phyloP scores from a whole-genome alignment of 2,888 invertebrate genomes.

The Tipula lateralis region DNA sequence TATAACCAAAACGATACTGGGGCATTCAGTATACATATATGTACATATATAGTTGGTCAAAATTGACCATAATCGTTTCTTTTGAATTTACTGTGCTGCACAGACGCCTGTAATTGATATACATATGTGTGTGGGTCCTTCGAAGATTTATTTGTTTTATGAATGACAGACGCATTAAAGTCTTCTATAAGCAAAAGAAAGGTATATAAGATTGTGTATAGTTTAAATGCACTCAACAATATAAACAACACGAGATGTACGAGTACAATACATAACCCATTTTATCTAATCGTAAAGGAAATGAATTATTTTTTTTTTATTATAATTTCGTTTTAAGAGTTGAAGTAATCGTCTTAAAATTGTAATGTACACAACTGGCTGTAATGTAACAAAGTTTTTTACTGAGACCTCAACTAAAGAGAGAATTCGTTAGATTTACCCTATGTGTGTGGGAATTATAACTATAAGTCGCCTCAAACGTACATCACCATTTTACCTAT shows the following conservation, averaged over 20 bases:
- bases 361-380: too few relatives aligned
- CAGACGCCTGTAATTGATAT: background rate
- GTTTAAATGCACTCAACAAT: background rate
- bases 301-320: background rate
- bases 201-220: background rate
- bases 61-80: background rate
- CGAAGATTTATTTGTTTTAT: background rate
- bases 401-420: too few relatives aligned
- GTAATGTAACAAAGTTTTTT: too few relatives aligned
- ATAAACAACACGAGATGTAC: background rate
- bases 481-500: too few relatives aligned
- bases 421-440: too few relatives aligned
- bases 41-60: background rate
- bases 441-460: too few relatives aligned
- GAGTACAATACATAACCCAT: background rate
- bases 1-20: too few relatives aligned
- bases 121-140: background rate
- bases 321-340: too few relatives aligned
- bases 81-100: background rate
- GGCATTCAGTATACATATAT: too few relatives aligned
- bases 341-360: too few relatives aligned
- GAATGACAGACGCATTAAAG: background rate
- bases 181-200: background rate
- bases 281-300: constrained; percentile 24
- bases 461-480: too few relatives aligned